Evolutionary conservation across 2,888 invertebrate genomes (phyloP), one percentile per base, ranked within the genome.

Genomic region (Leucophenga maculata): DNA sequence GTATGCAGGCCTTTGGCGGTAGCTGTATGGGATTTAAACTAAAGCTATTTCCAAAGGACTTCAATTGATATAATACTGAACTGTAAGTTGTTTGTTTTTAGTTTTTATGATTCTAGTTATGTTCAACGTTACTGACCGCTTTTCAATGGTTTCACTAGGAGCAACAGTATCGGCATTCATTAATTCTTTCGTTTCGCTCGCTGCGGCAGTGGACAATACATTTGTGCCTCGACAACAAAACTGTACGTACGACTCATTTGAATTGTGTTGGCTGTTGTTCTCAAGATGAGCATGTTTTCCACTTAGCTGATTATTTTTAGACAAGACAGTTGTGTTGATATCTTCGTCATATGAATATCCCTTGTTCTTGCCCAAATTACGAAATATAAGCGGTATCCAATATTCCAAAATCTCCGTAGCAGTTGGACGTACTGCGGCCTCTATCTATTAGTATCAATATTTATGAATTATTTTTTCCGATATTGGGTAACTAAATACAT

Each of bases 401-500:
- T 88, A 87, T 67, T 91, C 90, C 67, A 91, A 85, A 3, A 93
- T 90, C 78, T 92, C 91, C 44, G 89, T 88, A 0, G 93, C 92
- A 1, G 92, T 90, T 0, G 94, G 94, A 68, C 94, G 86, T 26
- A 89, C 87, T 26, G 89, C 87, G 0, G 92, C 91, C 76, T 93
- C 91, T 74, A 90, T 90, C 83, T 39, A 39, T 92, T 20, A 44
- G 46, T 8, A 13, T 14, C 3, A 20, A 13, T 22, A 22, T 26
- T 11, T 39, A 31, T 48, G 52, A 62, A 67, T 1, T 11, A 39
- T 11, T 39, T 39, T 6, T 6, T 39, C 6, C 1, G 3, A 39
- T 8, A 11, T 50, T 50, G 16, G 50, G 2, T 50, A 6, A n/a
- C 26, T 26, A 26, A 26, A 26, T 26, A 4, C 26, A 26, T 2